Evolutionary conservation across 1,140 invertebrate species (phyloP).

Genomic region (Adoxophyes honmai): DNA sequence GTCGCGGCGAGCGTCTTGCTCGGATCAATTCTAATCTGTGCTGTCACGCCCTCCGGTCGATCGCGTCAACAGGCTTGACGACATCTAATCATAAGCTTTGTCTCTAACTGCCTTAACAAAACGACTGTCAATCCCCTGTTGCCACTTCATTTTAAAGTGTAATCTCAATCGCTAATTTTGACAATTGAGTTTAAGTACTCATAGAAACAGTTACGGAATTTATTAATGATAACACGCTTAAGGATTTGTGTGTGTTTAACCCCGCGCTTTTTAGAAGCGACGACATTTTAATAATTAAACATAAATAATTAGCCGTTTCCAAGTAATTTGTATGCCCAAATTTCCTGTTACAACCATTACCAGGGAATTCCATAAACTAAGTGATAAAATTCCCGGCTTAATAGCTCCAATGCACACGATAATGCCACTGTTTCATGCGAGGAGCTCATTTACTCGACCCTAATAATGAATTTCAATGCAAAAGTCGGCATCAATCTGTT

Average conservation of each 20-base stretch:
- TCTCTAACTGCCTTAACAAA: constrained; percentile 13
- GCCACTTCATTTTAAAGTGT: neutral
- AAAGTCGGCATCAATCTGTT: constrained; percentile 47
- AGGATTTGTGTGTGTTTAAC: too few species aligned
- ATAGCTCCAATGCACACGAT: neutral
- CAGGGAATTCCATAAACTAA: constrained; percentile 2
- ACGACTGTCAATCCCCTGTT: neutral
- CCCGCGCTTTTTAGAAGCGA: neutral
- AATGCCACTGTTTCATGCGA: constrained; percentile 5
- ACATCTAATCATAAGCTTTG: constrained; percentile 33
- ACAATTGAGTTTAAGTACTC: too few species aligned
- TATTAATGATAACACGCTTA: too few species aligned
- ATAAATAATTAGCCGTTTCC: neutral
- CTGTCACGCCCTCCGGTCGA: constrained; percentile 36
- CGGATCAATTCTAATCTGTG: constrained; percentile 48
- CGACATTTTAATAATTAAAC: neutral
- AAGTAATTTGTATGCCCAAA: neutral
- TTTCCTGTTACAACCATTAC: constrained; percentile 7
- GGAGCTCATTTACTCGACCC: neutral
- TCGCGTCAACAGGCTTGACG: constrained; percentile 30
- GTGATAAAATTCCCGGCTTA: constrained; percentile 1
- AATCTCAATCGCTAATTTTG: too few species aligned
- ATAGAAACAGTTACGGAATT: too few species aligned
- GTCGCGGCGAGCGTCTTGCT: constrained; percentile 31
- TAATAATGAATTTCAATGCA: constrained; percentile 14